These are phyloP conservation scores for Calameuta filiformis DNA, from an alignment of 2,888 invertebrate genomes.

Conservation along the genomic window DNA sequence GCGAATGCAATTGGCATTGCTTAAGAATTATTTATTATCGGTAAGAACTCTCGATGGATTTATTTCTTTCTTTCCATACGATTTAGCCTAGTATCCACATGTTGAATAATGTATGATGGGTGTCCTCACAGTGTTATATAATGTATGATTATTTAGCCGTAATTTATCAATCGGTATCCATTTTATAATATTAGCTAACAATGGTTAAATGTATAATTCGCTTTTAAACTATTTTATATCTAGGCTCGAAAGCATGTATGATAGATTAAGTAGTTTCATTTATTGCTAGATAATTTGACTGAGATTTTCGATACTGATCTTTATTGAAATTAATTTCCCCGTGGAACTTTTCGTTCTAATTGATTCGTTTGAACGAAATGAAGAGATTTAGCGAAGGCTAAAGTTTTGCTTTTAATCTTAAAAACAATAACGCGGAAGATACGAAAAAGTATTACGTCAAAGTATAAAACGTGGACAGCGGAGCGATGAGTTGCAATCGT, in stretches of 20 bases:
- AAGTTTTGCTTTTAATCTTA: constrained; percentile 23
- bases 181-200: constrained; percentile 26
- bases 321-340: constrained; percentile 21
- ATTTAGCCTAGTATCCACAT: constrained; percentile 46
- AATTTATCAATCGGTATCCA: constrained; percentile 39
- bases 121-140: constrained; percentile 39
- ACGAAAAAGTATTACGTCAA: background rate
- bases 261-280: constrained; percentile 48
- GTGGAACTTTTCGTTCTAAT: background rate
- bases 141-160: constrained; percentile 40
- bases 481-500: background rate
- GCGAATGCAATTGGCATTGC: background rate
- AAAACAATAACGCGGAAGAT: background rate
- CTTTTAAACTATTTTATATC: constrained; percentile 36
- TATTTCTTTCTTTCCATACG: constrained; percentile 19
- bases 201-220: constrained; percentile 29
- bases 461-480: background rate
- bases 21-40: background rate
- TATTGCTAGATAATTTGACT: constrained; percentile 59
- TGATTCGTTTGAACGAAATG: background rate
- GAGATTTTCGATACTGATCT: constrained; percentile 38
- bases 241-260: constrained; percentile 38
- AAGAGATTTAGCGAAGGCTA: constrained; percentile 10
- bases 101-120: constrained; percentile 22
- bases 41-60: background rate